Evolutionary conservation across 1,140 invertebrate genomes (phyloP), one percentile per base, ranked within the genome.

Genomic region (Lasioglossum albipes): DNA sequence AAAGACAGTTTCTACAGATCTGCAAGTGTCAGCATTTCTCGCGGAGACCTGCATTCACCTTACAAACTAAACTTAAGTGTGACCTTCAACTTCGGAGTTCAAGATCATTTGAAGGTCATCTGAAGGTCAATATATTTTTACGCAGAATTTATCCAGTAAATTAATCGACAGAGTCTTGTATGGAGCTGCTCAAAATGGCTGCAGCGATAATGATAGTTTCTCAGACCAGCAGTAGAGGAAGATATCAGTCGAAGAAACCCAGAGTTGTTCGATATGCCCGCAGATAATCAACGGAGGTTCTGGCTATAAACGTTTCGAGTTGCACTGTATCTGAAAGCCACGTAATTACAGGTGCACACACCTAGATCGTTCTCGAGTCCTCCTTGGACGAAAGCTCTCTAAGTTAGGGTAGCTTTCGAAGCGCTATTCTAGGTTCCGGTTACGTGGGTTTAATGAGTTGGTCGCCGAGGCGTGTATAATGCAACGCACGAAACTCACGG

Each of bases 401-500:
- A 68, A 73, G 67, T 45, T 79, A 52, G 22, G 45, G 18, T 64
- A 72, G 73, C 66, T 83, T 86, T 85, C 81, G 76, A 83, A 79
- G 65, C 72, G 69, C 59, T 80, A 79, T 77, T 75, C 69, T 61
- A 22, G 41, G 45, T 85, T 85, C 69, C 69, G 69, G 68, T 85
- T 86, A 77, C 84, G 73, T 73, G 76, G 64, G 57, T 83, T 86
- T 86, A 86, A 86, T 81, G 85, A 86, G 85, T 77, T 86, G 45
- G 81, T 52, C 73, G 85, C 61, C 76, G 72, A 79, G 64, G 49
- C 67, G 76, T 86, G 73, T 73, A 85, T 86, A 86, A 86, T 69
- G 52, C 75, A 62, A 86, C 82, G 76, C 73, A 49, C 59, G 67
- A 82, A 85, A 81, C 68, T 66, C 78, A 66, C 57, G 62, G 71